phyloP scores from a whole-genome alignment of 1,140 invertebrate genomes.

The Megathymus violae region DNA sequence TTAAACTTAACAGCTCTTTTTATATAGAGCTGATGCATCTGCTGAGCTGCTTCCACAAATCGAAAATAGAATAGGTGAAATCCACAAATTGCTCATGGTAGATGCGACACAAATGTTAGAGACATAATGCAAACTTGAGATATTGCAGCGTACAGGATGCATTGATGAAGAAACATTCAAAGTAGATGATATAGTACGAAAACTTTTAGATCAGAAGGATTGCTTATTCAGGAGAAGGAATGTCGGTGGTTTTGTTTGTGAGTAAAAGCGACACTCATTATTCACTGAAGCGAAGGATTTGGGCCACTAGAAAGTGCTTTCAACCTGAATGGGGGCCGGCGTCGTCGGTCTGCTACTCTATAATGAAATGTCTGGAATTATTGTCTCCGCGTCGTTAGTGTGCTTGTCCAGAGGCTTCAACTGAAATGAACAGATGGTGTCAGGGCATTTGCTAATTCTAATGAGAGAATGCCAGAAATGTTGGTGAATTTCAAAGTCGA shows the following conservation, averaged over 20 bases:
- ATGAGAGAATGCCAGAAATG: constrained; percentile 24
- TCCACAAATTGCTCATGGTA: background rate
- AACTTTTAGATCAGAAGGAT: background rate
- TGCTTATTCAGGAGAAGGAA: constrained; percentile 13
- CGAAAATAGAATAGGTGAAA: background rate
- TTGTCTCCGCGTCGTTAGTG: constrained; percentile 71
- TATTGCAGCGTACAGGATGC: background rate
- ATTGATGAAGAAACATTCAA: background rate
- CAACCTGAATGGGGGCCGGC: constrained; percentile 64
- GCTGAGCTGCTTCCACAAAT: no score
- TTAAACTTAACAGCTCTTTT: background rate
- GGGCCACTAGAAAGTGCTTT: constrained; percentile 63
- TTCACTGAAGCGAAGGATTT: constrained; percentile 49
- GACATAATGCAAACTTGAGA: background rate
- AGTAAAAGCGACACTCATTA: constrained; percentile 69
- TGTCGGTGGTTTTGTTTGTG: constrained; percentile 31
- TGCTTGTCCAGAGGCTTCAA: constrained; percentile 79
- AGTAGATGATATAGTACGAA: background rate
- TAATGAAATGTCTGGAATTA: constrained; percentile 68
- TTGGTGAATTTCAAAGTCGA: constrained; percentile 13
- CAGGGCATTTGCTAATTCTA: constrained; percentile 41
- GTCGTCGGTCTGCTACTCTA: constrained; percentile 51
- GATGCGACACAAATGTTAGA: background rate
- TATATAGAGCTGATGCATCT: no score
- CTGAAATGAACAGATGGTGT: constrained; percentile 76